phyloP scores from a whole-genome alignment of 37 sponge, comb jelly and placozoan species.

The Amphimedon queenslandica region DNA sequence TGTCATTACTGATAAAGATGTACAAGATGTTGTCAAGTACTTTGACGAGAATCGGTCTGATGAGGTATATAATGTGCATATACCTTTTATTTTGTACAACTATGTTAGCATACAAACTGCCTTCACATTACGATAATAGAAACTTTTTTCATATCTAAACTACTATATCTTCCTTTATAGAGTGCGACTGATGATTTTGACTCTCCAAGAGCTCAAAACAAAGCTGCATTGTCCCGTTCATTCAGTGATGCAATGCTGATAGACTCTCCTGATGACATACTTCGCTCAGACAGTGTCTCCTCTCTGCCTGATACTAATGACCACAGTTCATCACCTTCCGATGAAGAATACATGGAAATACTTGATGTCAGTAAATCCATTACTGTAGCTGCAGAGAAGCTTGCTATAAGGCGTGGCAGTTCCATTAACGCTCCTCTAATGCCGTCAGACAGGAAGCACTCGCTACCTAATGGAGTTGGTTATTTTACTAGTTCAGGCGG shows the following conservation, averaged over 20 bases:
- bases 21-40: slow-evolving; percentile 2
- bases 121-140: too few species aligned
- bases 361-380: background rate
- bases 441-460: slow-evolving; percentile 1
- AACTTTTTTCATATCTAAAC: too few species aligned
- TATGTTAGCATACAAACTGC: too few species aligned
- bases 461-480: slow-evolving; percentile 8
- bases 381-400: slow-evolving; percentile 10
- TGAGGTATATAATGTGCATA: too few species aligned
- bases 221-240: background rate
- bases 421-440: slow-evolving; percentile 13
- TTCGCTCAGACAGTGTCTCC: background rate
- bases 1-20: slow-evolving; percentile 21
- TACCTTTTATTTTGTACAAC: too few species aligned
- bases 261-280: background rate
- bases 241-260: background rate
- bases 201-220: too few species aligned
- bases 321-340: too few species aligned
- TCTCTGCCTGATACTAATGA: too few species aligned
- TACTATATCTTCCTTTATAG: too few species aligned
- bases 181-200: too few species aligned
- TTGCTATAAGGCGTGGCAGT: background rate
- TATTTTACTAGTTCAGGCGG: slow-evolving; percentile 53
- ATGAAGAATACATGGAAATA: background rate
- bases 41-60: background rate